Base-by-base conservation (phyloP, 2,888 invertebrate species). In the Patella caerulea region DNA sequence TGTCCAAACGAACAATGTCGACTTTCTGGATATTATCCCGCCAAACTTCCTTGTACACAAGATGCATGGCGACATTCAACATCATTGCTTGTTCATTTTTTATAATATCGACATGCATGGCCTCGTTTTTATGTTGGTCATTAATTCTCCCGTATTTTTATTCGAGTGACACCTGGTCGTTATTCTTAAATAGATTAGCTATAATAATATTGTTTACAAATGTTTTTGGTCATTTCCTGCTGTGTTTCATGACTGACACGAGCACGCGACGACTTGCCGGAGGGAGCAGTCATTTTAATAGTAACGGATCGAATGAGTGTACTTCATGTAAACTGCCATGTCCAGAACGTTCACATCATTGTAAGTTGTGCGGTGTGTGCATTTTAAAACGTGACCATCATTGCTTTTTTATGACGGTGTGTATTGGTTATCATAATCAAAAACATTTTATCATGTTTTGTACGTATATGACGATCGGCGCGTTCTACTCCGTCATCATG, bases 371-470 rank as follows among this genome's bases (percentile, higher is more conserved):
- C 52, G 79, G 82, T 24, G 80, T 76, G 1, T 82, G 83, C 65
- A 78, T 86, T 45, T 72, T 85, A 65, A 83, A 82, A 70, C 73
- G 83, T 11, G 86, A 86, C 76, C 86, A 86, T 55, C 86, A 86
- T 71, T 86, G 86, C 71, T 86, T 84, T 77, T 85, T 86, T 72
- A 82, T 84, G 83, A 81, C 82, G 5, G 80, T 80, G 14, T 86
- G 86, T 65, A 81, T 86, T 11, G 86, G 86, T 17, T 83, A 86
- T 74, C 77, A 78, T 72, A 86, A 86, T 76, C 85, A 86, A 70
- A 84, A 83, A 69, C 79, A 83, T 72, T 85, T 85, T 77, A 79
- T 84, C 29, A 82, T 84, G 81, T 85, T 82, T 76, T 85, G 84
- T 73, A 78, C 84, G 59, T 84, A 84, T 74, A 83, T 83, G 82